Base-by-base conservation (phyloP, 2,797 vertebrate species). In the Mionectes olivaceus region DNA sequence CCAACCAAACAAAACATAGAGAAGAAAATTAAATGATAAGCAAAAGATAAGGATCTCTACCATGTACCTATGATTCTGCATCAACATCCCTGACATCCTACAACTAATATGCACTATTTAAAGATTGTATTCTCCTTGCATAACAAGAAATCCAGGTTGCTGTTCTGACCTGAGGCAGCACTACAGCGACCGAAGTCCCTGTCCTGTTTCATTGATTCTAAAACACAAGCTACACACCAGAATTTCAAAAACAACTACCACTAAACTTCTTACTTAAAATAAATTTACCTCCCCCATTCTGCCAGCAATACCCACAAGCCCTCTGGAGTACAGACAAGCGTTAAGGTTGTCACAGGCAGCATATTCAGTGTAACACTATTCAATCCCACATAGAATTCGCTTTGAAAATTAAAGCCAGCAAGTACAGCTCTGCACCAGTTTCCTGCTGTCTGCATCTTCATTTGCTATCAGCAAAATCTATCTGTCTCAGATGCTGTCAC, bases 381-480 rank as follows among this genome's bases (percentile, higher is more conserved):
- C 35, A 64, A 76, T 94, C 88, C 83, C 68, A 94, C 47, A 49
- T 0, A 71, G 53, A 60, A 68, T 3, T 55, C 32, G 32, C 68
- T 90, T 81, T 64, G 88, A 84, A 94, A 95, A 94, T 64, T 79
- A 91, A 95, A 95, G 86, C 50, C 16, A 6, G 63, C 92, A 94
- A 92, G 65, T 70, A 86, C 32, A 50, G 80, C 89, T 93, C 87
- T 92, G 85, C 89, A 96, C 89, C 94, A 96, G 87, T 53, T 97
- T 97, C 97, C 98, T 98, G 96, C 96, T 96, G 96, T 94, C 90
- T 95, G 69, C 76, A 76, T 52, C 43, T 89, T 77, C 85, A 67
- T 83, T 59, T 76, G 84, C 89, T 90, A 97, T 88, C 80, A 83
- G 86, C 71, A 91, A 87, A 94, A 96, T 86, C 71, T 63, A 91